These are phyloP conservation scores for Rhinella marina DNA, from an alignment of 2,797 vertebrate genomes.

Conservation along the genomic window DNA sequence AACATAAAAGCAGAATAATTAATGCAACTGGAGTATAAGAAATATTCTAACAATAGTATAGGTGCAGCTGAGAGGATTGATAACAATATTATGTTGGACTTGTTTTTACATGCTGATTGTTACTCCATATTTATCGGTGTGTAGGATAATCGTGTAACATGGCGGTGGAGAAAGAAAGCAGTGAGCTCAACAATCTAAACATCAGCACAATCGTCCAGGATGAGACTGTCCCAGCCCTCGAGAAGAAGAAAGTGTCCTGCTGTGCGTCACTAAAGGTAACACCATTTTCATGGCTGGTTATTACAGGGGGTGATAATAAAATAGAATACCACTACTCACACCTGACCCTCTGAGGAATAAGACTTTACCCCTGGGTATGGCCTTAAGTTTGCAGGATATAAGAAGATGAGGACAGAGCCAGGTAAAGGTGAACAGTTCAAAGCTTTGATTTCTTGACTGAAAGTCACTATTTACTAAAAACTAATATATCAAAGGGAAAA, in stretches of 20 bases:
- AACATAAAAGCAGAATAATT: too few species aligned
- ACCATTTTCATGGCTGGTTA: background rate
- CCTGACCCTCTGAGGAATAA: background rate
- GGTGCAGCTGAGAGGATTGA: too few species aligned
- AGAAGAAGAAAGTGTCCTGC: background rate
- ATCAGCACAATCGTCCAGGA: background rate
- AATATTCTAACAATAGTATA: too few species aligned
- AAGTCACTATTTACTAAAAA: background rate
- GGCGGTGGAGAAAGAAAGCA: conserved; percentile 19
- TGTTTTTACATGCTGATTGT: background rate
- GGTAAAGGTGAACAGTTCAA: background rate
- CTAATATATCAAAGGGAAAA: too few species aligned
- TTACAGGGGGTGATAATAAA: background rate
- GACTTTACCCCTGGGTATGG: background rate
- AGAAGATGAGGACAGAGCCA: background rate
- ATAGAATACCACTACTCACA: background rate
- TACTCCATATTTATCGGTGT: background rate
- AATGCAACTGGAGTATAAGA: too few species aligned
- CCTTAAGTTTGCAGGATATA: background rate
- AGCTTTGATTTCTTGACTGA: background rate
- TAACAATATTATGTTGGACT: background rate
- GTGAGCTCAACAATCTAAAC: background rate
- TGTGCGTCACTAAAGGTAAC: conserved; percentile 37
- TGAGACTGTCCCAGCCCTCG: background rate
- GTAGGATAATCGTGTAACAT: conserved; percentile 12